These are phyloP conservation scores for Novumbra hubbsi DNA, from an alignment of 2,797 vertebrate genomes.

Conservation along the genomic window DNA sequence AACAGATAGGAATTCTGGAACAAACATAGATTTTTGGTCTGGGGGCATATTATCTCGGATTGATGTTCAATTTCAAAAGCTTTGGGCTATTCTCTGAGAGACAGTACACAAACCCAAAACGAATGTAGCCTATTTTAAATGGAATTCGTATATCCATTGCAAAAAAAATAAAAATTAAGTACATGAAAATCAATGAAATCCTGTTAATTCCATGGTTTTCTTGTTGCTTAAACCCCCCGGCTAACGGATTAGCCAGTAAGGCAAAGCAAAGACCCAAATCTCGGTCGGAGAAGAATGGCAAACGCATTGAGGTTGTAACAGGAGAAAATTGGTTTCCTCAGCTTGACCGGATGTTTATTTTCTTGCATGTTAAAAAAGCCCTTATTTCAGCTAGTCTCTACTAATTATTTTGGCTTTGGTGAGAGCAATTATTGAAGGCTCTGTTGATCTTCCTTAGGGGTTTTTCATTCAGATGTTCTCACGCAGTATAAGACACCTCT, in stretches of 20 bases:
- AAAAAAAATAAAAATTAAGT: neutral
- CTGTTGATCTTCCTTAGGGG: neutral
- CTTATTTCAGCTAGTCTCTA: neutral
- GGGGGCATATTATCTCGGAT: neutral
- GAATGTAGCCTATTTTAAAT: neutral
- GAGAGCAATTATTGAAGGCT: slow-evolving; percentile 1
- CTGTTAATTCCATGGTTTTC: slow-evolving; percentile 4
- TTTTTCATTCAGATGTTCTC: slow-evolving; percentile 5
- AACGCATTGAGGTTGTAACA: neutral
- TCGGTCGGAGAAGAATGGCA: neutral
- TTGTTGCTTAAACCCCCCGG: neutral
- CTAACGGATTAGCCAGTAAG: neutral
- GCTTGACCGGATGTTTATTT: slow-evolving; percentile 9
- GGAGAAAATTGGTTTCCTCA: neutral
- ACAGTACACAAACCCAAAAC: neutral
- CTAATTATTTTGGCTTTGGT: slow-evolving; percentile 12
- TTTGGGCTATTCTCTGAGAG: neutral
- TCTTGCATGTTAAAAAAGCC: neutral
- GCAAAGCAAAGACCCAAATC: neutral
- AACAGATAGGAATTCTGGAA: neutral
- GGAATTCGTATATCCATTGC: neutral
- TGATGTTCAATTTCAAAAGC: neutral
- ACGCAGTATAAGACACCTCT: neutral
- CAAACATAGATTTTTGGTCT: neutral
- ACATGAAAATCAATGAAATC: neutral